A percentile compares a stretch with the other conserved stretches of the same genome.
Evolutionary conservation across 2,797 vertebrate species (phyloP).

Genomic region (Cichlasoma orientale): DNA sequence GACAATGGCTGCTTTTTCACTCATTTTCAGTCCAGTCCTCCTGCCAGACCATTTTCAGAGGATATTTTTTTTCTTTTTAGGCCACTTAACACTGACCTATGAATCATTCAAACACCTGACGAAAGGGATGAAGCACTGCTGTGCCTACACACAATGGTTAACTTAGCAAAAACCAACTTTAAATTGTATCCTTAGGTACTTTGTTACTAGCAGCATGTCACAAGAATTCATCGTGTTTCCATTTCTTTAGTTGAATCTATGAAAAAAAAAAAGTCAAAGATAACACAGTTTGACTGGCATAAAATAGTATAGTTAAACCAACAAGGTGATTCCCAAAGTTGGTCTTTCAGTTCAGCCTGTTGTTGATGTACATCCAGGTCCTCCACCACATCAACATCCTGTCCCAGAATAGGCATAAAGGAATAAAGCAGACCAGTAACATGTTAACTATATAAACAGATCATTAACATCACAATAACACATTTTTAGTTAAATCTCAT

Average conservation of each 20-base stretch:
- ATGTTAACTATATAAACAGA: background rate
- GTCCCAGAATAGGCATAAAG: background rate
- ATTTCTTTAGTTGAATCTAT: background rate
- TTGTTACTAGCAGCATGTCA: background rate
- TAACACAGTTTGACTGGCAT: background rate
- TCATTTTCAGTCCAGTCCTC: background rate
- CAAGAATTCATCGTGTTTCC: background rate
- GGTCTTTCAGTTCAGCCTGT: background rate
- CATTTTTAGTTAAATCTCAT: background rate
- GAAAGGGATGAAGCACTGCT: too few relatives aligned
- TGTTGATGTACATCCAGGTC: background rate
- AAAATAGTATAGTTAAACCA: background rate
- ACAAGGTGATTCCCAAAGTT: background rate
- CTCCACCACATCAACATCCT: background rate
- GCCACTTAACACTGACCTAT: too few relatives aligned
- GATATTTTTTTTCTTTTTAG: too few relatives aligned
- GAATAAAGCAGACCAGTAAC: background rate
- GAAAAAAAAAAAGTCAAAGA: too few relatives aligned
- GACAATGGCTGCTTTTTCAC: background rate
- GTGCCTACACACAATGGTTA: too few relatives aligned
- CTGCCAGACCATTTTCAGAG: too few relatives aligned
- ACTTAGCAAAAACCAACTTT: too few relatives aligned
- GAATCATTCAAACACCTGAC: too few relatives aligned
- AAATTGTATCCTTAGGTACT: too few relatives aligned
- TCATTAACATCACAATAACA: background rate